Evolutionary conservation across 2,888 invertebrate species (phyloP).

Genomic region (Phortica magna): DNA sequence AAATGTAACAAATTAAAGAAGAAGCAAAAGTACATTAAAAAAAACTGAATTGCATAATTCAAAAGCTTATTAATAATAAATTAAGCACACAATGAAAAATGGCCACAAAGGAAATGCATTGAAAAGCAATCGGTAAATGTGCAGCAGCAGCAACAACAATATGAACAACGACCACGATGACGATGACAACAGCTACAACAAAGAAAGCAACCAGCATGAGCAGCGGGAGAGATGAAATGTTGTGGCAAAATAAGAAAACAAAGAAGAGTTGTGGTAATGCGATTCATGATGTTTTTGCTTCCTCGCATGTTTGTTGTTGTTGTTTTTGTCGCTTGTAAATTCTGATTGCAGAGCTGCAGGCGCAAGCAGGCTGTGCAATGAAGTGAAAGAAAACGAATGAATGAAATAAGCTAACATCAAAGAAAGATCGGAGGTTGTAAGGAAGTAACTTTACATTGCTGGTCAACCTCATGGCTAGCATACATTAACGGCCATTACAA

Average conservation of each 20-base stretch:
- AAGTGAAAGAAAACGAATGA: background rate
- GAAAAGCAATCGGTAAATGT: background rate
- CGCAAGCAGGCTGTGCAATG: background rate
- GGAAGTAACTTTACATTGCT: background rate
- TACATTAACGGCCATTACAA: background rate
- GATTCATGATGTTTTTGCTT: background rate
- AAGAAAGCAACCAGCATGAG: too few relatives aligned
- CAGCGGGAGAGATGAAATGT: too few relatives aligned
- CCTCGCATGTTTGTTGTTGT: background rate
- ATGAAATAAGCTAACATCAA: background rate
- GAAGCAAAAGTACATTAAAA: background rate
- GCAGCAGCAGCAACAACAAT: background rate
- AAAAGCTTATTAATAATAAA: background rate
- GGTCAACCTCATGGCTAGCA: background rate
- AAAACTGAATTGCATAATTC: background rate
- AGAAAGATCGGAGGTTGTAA: background rate
- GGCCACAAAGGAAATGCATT: background rate
- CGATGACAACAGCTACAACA: too few relatives aligned
- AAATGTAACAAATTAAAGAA: background rate
- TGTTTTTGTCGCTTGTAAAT: background rate
- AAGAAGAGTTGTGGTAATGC: background rate
- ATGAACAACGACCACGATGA: too few relatives aligned
- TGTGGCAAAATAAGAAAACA: too few relatives aligned
- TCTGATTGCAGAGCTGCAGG: background rate
- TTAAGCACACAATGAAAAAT: background rate